Evolutionary conservation across 2,888 invertebrate species (phyloP).

Genomic region (Caradrina kadenii): DNA sequence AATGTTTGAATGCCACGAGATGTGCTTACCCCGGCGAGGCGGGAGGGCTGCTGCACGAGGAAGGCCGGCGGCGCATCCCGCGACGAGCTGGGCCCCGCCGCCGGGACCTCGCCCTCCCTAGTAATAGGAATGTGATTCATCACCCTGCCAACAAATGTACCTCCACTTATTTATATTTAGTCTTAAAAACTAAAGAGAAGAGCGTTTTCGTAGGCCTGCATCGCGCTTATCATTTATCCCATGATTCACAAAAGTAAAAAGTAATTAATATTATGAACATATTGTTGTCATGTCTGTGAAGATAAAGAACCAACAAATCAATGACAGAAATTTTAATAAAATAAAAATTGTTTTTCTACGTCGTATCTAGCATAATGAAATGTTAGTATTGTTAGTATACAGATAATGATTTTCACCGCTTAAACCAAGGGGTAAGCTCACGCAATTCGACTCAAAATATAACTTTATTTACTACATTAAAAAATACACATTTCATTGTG

Average conservation of each 20-base stretch:
- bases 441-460: too few species aligned
- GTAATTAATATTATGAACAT: too few species aligned
- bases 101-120: slow-evolving; percentile 47
- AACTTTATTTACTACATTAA: too few species aligned
- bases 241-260: not conserved
- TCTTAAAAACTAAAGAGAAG: not conserved
- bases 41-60: slow-evolving; percentile 48
- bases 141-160: slow-evolving; percentile 56
- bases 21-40: slow-evolving; percentile 62
- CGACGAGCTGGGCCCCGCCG: slow-evolving; percentile 65
- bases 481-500: too few species aligned
- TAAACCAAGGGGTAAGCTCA: too few species aligned
- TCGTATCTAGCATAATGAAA: not conserved
- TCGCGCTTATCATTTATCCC: slow-evolving; percentile 12
- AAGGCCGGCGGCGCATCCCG: slow-evolving; percentile 42
- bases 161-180: slow-evolving; percentile 20
- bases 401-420: not conserved
- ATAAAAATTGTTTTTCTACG: not conserved
- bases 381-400: slow-evolving; percentile 7
- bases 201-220: slow-evolving; percentile 18
- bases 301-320: not conserved
- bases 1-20: not conserved
- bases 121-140: slow-evolving; percentile 41
- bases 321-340: not conserved
- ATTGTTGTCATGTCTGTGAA: not conserved